Conservation (phyloP, 1,140 invertebrate species). For the Drosophila grimshawi region DNA sequence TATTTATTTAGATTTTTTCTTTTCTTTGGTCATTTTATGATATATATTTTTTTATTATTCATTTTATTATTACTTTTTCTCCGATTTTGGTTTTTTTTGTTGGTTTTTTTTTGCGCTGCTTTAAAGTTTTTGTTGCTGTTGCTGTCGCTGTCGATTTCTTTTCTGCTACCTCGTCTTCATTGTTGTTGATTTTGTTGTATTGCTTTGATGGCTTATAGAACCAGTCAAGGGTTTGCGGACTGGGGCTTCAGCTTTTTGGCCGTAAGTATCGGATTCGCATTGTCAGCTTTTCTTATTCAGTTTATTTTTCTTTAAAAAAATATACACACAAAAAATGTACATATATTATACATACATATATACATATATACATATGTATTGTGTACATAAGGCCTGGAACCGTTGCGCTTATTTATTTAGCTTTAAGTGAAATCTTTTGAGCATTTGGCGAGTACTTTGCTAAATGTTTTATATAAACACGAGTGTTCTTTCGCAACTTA, state of each 20-base stretch:
- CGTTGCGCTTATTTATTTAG: constrained; percentile 18
- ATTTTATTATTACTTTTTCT: constrained; percentile 41
- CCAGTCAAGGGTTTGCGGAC: constrained; percentile 11
- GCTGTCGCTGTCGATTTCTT: constrained; percentile 56
- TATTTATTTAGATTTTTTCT: constrained; percentile 76
- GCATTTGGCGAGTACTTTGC: constrained; percentile 5
- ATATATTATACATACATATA: constrained; percentile 16
- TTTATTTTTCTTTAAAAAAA: constrained; percentile 39
- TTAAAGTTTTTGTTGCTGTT: constrained; percentile 53
- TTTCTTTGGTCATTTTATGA: constrained; percentile 47
- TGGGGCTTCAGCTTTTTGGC: constrained; percentile 23
- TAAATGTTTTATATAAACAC: constrained; percentile 28
- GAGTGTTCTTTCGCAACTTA: constrained; percentile 4
- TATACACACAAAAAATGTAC: constrained; percentile 9
- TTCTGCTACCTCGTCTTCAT: constrained; percentile 45
- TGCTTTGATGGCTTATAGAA: constrained; percentile 57
- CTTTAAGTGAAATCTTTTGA: constrained; percentile 27
- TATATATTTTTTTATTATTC: constrained; percentile 43
- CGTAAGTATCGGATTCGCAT: constrained; percentile 67
- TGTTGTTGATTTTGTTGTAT: constrained; percentile 53
- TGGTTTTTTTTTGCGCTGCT: constrained; percentile 28
- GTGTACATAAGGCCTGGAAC: constrained; percentile 3
- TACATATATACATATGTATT: constrained; percentile 16
- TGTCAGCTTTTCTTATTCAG: constrained; percentile 63
- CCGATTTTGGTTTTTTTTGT: constrained; percentile 24